phyloP scores from a whole-genome alignment of 2,113 vertebrate genomes.

The Merops nubicus region DNA sequence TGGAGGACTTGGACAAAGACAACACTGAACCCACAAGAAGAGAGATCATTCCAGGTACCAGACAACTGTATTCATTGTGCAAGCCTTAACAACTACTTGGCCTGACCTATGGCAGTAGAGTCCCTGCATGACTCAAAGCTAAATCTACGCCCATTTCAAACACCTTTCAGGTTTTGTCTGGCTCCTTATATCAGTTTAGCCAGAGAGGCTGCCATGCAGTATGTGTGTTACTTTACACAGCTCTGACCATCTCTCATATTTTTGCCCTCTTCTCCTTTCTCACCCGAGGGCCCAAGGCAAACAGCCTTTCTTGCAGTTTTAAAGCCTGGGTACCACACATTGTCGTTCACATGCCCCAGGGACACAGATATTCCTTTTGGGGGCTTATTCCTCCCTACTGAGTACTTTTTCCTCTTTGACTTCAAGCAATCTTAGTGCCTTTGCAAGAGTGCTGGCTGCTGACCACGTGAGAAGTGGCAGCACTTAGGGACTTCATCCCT shows the following conservation, averaged over 20 bases:
- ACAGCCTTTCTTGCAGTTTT: neutral
- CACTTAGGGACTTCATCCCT: neutral
- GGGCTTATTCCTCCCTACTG: neutral
- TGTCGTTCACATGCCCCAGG: neutral
- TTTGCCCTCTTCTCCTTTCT: neutral
- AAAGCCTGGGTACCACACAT: neutral
- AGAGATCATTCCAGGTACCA: neutral
- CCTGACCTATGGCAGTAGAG: neutral
- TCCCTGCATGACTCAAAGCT: neutral
- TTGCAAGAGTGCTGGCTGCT: neutral
- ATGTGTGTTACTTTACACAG: rapidly evolving
- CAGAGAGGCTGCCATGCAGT: neutral
- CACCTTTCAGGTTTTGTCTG: neutral
- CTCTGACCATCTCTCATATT: neutral
- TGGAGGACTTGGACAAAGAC: neutral
- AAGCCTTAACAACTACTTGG: neutral
- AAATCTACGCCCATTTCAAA: neutral
- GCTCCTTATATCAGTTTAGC: neutral
- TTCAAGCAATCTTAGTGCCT: neutral
- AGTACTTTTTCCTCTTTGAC: neutral
- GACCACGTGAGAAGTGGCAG: neutral
- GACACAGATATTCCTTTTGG: neutral
- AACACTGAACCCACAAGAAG: neutral
- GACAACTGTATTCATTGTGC: neutral
- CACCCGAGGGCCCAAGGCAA: neutral